These are phyloP conservation scores for Geotrypetes seraphini DNA, from an alignment of 2,797 vertebrate genomes.

Conservation along the genomic window DNA sequence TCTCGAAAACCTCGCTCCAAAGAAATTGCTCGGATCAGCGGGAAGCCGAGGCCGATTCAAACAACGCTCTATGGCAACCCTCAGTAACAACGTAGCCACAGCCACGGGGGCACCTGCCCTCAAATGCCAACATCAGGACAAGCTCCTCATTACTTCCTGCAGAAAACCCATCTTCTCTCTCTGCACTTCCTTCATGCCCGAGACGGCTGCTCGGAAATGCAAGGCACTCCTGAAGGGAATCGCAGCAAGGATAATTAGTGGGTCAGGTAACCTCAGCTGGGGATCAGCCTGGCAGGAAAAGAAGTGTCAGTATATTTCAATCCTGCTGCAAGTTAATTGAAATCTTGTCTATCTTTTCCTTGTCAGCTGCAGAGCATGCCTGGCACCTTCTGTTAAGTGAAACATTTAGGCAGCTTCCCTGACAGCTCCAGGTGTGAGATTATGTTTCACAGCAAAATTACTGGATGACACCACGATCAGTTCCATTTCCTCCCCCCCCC, in stretches of 20 bases:
- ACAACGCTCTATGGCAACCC: too few relatives aligned
- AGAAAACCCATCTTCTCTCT: too few relatives aligned
- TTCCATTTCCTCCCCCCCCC: too few relatives aligned
- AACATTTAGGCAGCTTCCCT: constrained; percentile 28
- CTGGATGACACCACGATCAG: constrained; percentile 26
- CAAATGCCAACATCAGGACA: too few relatives aligned
- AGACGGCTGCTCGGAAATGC: constrained; percentile 18
- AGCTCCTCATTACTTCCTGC: too few relatives aligned
- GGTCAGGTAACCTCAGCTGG: constrained; percentile 15
- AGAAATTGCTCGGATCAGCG: too few relatives aligned
- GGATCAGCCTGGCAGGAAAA: constrained; percentile 16
- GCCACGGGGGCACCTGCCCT: too few relatives aligned
- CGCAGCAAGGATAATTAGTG: constrained; percentile 21
- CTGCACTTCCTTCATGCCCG: too few relatives aligned
- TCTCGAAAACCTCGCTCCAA: too few relatives aligned
- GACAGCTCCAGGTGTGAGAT: constrained; percentile 42
- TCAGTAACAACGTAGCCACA: too few relatives aligned
- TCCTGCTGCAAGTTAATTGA: constrained; percentile 35
- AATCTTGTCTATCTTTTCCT: constrained; percentile 44
- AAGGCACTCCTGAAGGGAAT: neutral
- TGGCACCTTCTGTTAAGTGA: constrained; percentile 30
- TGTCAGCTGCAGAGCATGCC: constrained; percentile 30
- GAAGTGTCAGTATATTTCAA: constrained; percentile 20
- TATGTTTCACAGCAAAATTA: constrained; percentile 30
- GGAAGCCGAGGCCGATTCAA: too few relatives aligned